A percentile compares a stretch with the other conserved stretches of the same genome.
These are phyloP conservation scores for Allobates femoralis DNA, from an alignment of 2,797 vertebrate species.

Conservation along the genomic window DNA sequence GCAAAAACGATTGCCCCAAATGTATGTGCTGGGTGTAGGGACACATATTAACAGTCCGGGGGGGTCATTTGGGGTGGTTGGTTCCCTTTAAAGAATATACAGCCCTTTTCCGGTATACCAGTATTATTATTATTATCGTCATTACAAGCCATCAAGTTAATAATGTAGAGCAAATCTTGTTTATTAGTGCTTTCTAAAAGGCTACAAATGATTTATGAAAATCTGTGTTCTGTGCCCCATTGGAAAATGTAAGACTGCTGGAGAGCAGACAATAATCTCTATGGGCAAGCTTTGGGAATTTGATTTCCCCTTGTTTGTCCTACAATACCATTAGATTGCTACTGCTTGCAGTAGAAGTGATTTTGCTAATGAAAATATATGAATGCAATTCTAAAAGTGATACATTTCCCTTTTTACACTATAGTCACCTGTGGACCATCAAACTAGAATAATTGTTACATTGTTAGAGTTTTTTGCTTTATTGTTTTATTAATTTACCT, in stretches of 20 bases:
- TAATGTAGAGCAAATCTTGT: background rate
- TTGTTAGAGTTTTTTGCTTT: background rate
- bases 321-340: background rate
- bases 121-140: too few relatives aligned
- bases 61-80: too few relatives aligned
- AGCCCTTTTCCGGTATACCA: too few relatives aligned
- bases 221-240: background rate
- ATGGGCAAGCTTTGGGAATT: background rate
- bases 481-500: background rate
- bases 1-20: too few relatives aligned
- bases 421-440: background rate
- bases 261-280: background rate
- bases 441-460: background rate
- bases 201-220: background rate
- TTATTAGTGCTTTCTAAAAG: background rate
- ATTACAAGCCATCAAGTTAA: background rate
- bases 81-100: too few relatives aligned
- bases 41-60: too few relatives aligned
- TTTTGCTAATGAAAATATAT: constrained; percentile 6
- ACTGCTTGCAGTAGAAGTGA: background rate
- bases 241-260: background rate
- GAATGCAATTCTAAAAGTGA: background rate
- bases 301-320: background rate
- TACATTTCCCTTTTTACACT: background rate
- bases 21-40: too few relatives aligned